Evolutionary conservation across 2,888 invertebrate species (phyloP), one percentile per base, ranked within the genome.

Genomic region (Acrobasis consociella): DNA sequence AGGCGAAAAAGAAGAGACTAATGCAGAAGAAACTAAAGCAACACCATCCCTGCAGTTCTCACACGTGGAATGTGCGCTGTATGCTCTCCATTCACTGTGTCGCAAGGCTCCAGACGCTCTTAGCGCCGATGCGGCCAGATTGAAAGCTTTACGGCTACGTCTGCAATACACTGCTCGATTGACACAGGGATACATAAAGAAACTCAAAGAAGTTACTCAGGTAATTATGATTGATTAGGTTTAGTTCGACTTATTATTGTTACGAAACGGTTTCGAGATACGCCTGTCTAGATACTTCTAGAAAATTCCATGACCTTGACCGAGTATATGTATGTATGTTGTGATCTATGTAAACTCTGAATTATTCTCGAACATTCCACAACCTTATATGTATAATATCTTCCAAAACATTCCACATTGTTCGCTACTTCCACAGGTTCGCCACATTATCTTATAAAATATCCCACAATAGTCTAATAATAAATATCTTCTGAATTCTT

Each of bases 111-210:
- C 97, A 0, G 97, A 96, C 65, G 94, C 94, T 15, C 94, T 95
- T 39, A 94, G 96, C 68, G 94, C 95, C 22, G 96, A 97, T 76
- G 95, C 95, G 11, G 86, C 91, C 11, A 93, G 95, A 72, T 91
- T 98, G 9, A 98, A 98, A 84, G 97, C 98, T 76, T 96, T 99
- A 74, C 95, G 97, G 68, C 89, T 96, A 53, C 94, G 99, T 71
- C 90, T 99, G 66, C 98, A 98, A 83, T 99, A 98, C 86, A 97
- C 99, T 79, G 98, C 98, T 0, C 94, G 98, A 65, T 96, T 97
- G 39, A 97, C 97, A 65, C 98, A 98, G 89, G 97, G 97, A 67
- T 98, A 93, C 71, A 89, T 91, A 9, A 96, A 96, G 80, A 96
- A 96, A 74, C 86, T 96, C 50, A 93, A 95, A 64, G 95, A 95